These are phyloP conservation scores for Elgaria multicarinata DNA, from an alignment of 2,113 vertebrate genomes.

Conservation along the genomic window DNA sequence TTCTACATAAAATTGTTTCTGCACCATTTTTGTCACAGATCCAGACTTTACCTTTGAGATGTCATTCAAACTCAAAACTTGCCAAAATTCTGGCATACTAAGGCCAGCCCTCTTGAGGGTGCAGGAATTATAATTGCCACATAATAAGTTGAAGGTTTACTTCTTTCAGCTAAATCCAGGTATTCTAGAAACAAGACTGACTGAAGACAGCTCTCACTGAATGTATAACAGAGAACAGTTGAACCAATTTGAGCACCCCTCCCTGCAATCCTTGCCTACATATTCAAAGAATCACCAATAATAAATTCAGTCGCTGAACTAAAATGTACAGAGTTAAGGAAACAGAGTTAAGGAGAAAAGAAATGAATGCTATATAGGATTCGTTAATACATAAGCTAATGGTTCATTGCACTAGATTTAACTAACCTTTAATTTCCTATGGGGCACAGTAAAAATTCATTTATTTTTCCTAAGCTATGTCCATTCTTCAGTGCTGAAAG, in stretches of 20 bases:
- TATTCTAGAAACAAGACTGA: background rate
- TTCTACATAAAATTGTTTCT: background rate
- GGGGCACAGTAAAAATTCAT: background rate
- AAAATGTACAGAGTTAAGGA: too few relatives aligned
- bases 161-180: background rate
- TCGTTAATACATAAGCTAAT: too few relatives aligned
- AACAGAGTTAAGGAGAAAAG: too few relatives aligned
- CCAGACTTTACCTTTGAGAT: background rate
- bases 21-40: background rate
- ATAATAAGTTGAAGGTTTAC: background rate
- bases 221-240: background rate
- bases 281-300: background rate
- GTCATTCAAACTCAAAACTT: background rate
- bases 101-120: background rate
- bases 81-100: too few relatives aligned
- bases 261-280: background rate
- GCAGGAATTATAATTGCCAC: too few relatives aligned
- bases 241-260: too few relatives aligned
- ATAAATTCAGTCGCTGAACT: background rate
- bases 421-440: background rate
- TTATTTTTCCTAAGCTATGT: background rate
- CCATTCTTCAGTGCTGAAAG: background rate
- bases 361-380: too few relatives aligned
- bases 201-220: background rate
- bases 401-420: background rate